A percentile compares a stretch with the other conserved stretches of the same genome.
phyloP scores from a whole-genome alignment of 2,888 invertebrate species.

The Coelogynopora nodosa region DNA sequence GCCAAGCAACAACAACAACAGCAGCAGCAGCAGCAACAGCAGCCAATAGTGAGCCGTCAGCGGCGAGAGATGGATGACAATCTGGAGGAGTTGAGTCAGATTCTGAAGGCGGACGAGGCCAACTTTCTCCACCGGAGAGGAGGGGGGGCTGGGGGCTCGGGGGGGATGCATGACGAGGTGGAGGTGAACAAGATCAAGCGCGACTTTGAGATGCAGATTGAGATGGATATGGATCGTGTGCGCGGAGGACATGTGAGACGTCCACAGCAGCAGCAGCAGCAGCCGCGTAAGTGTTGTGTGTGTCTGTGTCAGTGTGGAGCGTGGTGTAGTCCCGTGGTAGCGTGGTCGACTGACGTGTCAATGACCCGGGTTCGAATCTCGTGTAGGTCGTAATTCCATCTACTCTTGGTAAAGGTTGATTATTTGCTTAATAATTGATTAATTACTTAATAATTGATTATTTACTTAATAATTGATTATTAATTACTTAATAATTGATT shows the following conservation, averaged over 20 bases:
- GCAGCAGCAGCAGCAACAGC: neutral
- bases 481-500: no score
- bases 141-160: neutral
- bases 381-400: no score
- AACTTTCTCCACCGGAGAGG: neutral
- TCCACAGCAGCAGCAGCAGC: neutral
- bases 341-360: no score
- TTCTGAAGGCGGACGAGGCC: neutral
- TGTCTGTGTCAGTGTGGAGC: no score
- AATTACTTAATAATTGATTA: no score
- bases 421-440: no score
- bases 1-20: neutral
- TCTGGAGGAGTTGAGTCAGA: neutral
- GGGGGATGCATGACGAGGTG: neutral
- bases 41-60: neutral
- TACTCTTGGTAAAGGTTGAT: no score
- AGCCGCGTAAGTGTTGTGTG: neutral
- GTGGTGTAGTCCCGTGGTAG: no score
- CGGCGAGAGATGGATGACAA: neutral
- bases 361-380: no score
- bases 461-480: no score
- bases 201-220: constrained; percentile 6
- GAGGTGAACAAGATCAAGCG: neutral
- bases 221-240: constrained; percentile 1
- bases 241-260: no score